A percentile compares a stretch with the other conserved stretches of the same genome.
Conservation (phyloP, 2,113 vertebrate species). For the Oreochromis aureus region DNA sequence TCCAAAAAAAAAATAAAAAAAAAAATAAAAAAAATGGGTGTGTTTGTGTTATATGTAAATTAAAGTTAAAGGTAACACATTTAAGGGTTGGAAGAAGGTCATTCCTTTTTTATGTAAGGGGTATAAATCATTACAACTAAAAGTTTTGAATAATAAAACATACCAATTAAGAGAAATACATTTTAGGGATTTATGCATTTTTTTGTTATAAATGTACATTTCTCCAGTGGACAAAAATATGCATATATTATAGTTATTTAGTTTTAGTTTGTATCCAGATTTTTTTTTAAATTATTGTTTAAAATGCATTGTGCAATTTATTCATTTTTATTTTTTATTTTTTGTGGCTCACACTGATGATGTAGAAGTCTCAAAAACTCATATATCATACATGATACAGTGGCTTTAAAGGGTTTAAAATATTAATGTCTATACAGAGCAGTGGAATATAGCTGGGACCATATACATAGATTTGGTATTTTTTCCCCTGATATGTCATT, state of each 20-base stretch:
- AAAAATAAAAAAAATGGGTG: not conserved
- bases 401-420: not conserved
- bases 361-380: not conserved
- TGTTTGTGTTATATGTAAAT: not conserved
- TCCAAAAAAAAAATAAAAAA: not conserved
- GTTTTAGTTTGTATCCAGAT: not conserved
- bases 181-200: not conserved
- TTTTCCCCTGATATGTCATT: not conserved
- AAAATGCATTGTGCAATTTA: not conserved
- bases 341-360: not conserved
- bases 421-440: not conserved
- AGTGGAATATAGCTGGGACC: not conserved
- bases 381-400: not conserved
- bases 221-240: not conserved
- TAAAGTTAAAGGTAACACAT: not conserved
- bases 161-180: not conserved
- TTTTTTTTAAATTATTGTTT: not conserved
- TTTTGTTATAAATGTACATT: not conserved
- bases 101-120: not conserved
- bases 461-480: not conserved
- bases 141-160: not conserved
- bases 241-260: not conserved
- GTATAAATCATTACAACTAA: not conserved
- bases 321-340: not conserved
- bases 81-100: not conserved